A percentile compares a stretch with the other conserved stretches of the same genome.
Conservation (phyloP, 2,113 vertebrate species). For the Cynopterus brachyotis region DNA sequence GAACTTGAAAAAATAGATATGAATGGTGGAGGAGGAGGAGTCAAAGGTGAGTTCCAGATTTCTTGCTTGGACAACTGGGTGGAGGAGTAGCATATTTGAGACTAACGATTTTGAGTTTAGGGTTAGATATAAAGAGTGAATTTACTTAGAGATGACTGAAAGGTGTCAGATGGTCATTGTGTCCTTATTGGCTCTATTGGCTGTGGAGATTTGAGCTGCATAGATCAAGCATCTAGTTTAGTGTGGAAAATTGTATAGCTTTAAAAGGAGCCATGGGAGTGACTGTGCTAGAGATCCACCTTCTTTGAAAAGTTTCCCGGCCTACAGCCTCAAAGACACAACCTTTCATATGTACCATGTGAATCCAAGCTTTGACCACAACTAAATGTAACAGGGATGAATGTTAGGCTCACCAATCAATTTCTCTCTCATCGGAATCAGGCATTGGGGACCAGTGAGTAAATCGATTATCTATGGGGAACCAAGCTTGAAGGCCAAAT, state of each 20-base stretch:
- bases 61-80: not conserved
- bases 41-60: not conserved
- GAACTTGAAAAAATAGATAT: not conserved
- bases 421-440: constrained; percentile 5
- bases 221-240: not conserved
- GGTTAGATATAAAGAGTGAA: not conserved
- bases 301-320: constrained; percentile 20
- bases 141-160: not conserved
- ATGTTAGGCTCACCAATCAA: not conserved
- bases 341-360: not conserved
- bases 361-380: not conserved
- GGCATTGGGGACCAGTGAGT: not conserved
- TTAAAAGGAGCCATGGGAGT: not conserved
- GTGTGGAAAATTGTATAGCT: not conserved
- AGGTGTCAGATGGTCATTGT: not conserved
- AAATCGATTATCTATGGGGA: not conserved
- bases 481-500: not conserved
- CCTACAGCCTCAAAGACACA: not conserved
- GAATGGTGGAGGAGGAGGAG: not conserved
- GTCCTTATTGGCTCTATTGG: not conserved
- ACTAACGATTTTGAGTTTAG: not conserved
- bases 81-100: not conserved
- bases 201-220: not conserved
- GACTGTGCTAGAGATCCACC: not conserved
- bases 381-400: not conserved